These are phyloP conservation scores for Phalacrocorax aristotelis DNA, from an alignment of 2,113 vertebrate genomes.

Conservation along the genomic window DNA sequence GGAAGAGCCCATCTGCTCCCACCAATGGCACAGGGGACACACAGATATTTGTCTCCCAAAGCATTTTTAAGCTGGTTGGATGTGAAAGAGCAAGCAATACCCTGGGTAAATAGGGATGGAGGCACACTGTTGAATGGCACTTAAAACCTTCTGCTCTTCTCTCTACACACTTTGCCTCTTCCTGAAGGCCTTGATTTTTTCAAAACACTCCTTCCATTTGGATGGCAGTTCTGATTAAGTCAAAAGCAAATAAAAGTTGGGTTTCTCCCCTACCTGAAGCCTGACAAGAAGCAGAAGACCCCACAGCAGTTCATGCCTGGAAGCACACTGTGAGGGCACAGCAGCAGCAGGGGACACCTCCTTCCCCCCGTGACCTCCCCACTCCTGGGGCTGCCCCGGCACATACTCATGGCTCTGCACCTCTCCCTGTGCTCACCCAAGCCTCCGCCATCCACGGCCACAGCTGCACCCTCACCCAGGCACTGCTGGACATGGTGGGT, in stretches of 20 bases:
- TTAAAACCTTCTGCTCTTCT: neutral
- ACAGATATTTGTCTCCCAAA: neutral
- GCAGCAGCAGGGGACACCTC: neutral
- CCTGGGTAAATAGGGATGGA: neutral
- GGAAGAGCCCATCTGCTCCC: neutral
- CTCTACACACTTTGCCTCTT: fast-evolving
- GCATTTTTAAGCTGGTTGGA: neutral
- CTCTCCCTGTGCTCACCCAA: fast-evolving
- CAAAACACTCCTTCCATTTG: neutral
- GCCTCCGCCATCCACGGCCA: neutral
- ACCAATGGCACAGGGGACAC: too few relatives aligned
- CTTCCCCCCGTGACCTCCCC: fast-evolving
- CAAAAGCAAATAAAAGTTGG: neutral
- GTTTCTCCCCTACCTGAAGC: neutral
- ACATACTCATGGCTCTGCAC: too few relatives aligned
- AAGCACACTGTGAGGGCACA: fast-evolving
- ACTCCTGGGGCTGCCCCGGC: fast-evolving
- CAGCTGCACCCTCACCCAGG: neutral
- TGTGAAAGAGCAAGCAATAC: neutral
- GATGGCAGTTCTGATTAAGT: neutral
- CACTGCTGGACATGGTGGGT: fast-evolving
- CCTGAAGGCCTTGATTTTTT: neutral
- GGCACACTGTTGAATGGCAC: neutral
- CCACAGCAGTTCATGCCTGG: neutral
- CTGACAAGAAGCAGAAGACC: neutral